Evolutionary conservation across 2,888 invertebrate genomes (phyloP), one percentile per base, ranked within the genome.

Genomic region (Tenthredo mesomela): DNA sequence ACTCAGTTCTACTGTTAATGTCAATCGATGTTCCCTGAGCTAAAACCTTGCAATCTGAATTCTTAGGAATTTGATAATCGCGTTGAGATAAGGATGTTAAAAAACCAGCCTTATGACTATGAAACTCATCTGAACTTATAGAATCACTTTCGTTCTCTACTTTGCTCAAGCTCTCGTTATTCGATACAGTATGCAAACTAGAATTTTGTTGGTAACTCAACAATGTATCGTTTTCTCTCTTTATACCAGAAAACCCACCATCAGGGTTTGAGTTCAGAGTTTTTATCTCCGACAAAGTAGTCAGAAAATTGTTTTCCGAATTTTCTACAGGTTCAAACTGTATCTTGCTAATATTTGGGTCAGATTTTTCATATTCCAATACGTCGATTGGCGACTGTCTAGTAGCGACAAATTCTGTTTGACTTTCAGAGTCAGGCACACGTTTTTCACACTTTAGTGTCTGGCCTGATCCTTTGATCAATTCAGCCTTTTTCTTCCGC

Each of bases 401-500:
- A 58, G 21, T 80, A 37, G 10, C 61, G 5, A 25, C 25, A n/a
- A 58, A 80, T 40, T 80, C 61, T 15, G 80, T 21, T 37, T 37
- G 25, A 50, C 12, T 37, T 12, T 61, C 61, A 40, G 61, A 80
- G n/a, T 61, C 37, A 7, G 61, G 10, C 12, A 2, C 5, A 25
- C 15, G 6, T 21, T 25, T 61, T 37, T 58, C 33, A 61, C 25
- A n/a, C 10, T 75, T 25, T 7, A 25, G 6, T 43, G 78, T 9
- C 18, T 78, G 54, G 5, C 33, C 43, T n/a, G 58, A 18, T 7
- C 43, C 58, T 18, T 58, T 78, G 50, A 54, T 50, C 43, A 54
- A 29, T 43, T 50, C 54, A 9, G 54, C 54, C 37, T 83, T 73
- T 47, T 83, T 85, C 29, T 84, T 85, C 2, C 85, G 84, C 73